A percentile compares a stretch with the other conserved stretches of the same genome.
Conservation (phyloP, 2,113 vertebrate species). For the Syngnathus floridae region DNA sequence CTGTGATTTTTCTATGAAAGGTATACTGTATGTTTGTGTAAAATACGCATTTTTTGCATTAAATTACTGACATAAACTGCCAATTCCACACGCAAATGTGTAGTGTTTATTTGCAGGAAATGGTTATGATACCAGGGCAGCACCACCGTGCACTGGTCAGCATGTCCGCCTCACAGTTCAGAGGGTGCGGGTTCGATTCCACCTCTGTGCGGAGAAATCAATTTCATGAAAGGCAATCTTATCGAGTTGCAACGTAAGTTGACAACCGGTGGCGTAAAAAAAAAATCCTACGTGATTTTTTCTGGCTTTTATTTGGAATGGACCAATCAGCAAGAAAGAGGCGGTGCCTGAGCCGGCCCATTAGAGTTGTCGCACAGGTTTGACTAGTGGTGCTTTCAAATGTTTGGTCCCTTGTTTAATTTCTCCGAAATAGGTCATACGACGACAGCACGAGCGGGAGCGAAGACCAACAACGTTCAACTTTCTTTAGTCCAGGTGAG, state of each 20-base stretch:
- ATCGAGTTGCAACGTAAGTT: no score
- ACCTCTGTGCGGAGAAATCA: no score
- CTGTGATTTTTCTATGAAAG: no score
- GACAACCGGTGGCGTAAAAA: no score
- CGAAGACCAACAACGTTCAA: background rate
- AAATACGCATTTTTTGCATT: background rate
- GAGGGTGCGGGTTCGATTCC: background rate
- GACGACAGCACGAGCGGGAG: background rate
- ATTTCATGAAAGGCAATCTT: no score
- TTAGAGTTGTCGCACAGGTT: constrained; percentile 65
- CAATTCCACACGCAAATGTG: background rate
- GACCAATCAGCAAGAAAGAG: constrained; percentile 32
- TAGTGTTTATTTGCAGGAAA: background rate
- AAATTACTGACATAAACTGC: background rate
- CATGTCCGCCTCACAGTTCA: background rate
- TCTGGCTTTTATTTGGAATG: constrained; percentile 26
- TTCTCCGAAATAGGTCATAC: background rate
- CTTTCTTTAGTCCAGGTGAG: background rate
- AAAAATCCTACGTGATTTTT: constrained; percentile 11
- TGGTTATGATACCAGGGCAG: background rate
- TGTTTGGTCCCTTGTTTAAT: constrained; percentile 5
- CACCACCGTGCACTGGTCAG: no score
- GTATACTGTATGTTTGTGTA: background rate
- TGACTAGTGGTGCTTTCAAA: constrained; percentile 19
- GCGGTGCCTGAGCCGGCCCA: constrained; percentile 31